Conservation (phyloP, 2,113 vertebrate species). For the Dasyprocta punctata region DNA sequence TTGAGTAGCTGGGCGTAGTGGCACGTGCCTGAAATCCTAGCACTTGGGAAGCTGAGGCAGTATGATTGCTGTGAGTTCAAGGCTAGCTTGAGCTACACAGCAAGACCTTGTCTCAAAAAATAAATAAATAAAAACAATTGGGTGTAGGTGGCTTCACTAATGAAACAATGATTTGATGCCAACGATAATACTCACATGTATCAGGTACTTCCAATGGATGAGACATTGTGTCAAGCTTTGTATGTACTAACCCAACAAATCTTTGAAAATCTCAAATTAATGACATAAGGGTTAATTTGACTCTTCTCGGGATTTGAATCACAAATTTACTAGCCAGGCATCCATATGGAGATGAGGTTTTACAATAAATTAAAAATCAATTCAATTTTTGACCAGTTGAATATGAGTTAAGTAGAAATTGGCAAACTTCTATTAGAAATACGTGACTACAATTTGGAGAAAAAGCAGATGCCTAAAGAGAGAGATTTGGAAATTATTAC, state of each 20-base stretch:
- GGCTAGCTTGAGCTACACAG: not conserved
- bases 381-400: not conserved
- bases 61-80: not conserved
- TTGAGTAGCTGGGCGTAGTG: not conserved
- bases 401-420: not conserved
- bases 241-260: not conserved
- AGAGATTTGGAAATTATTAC: not conserved
- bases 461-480: not conserved
- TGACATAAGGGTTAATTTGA: not conserved
- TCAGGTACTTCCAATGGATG: not conserved
- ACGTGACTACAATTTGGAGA: not conserved
- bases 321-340: not conserved
- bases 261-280: too few relatives aligned
- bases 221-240: not conserved
- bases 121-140: not conserved
- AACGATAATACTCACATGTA: not conserved
- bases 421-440: not conserved
- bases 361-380: not conserved
- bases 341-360: not conserved
- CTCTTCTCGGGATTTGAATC: not conserved
- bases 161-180: not conserved
- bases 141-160: not conserved
- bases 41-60: not conserved
- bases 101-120: not conserved
- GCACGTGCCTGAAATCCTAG: not conserved